These are phyloP conservation scores for Eurystomus glaucurus DNA, from an alignment of 2,797 vertebrate genomes.

Conservation along the genomic window DNA sequence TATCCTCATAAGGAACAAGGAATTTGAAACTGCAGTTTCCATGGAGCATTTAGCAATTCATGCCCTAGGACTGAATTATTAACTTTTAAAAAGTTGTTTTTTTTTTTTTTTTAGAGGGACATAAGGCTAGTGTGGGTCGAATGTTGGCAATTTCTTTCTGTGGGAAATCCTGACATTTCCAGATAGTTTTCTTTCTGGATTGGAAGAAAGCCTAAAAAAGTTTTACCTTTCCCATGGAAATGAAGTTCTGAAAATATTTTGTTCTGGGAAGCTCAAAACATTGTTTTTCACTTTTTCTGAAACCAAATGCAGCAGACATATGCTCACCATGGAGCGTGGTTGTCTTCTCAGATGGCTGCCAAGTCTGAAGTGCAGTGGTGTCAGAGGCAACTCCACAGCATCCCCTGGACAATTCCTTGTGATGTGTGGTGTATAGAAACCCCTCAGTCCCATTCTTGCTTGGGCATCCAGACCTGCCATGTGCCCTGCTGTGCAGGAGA, in stretches of 20 bases:
- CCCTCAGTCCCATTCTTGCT: neutral
- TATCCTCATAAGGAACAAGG: neutral
- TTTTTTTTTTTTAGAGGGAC: neutral
- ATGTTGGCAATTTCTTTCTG: slow-evolving; percentile 2
- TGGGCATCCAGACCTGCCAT: neutral
- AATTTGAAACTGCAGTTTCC: neutral
- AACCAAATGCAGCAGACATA: neutral
- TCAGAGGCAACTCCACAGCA: neutral
- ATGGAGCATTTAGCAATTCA: neutral
- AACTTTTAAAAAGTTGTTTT: neutral
- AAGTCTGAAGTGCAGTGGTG: neutral
- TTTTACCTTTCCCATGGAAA: slow-evolving; percentile 18
- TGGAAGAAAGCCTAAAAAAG: neutral
- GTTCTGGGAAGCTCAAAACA: neutral
- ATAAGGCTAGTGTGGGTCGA: neutral
- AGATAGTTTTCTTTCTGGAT: neutral
- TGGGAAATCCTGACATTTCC: slow-evolving; percentile 32
- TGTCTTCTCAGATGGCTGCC: neutral
- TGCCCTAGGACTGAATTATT: neutral
- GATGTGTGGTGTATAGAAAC: neutral
- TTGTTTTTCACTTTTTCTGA: neutral
- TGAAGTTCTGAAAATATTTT: slow-evolving; percentile 19
- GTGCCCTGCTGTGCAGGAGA: neutral
- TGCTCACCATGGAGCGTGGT: accelerated
- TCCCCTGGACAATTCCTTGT: neutral